These are phyloP conservation scores for Micromesistius poutassou DNA, from an alignment of 2,797 vertebrate genomes.

Conservation along the genomic window DNA sequence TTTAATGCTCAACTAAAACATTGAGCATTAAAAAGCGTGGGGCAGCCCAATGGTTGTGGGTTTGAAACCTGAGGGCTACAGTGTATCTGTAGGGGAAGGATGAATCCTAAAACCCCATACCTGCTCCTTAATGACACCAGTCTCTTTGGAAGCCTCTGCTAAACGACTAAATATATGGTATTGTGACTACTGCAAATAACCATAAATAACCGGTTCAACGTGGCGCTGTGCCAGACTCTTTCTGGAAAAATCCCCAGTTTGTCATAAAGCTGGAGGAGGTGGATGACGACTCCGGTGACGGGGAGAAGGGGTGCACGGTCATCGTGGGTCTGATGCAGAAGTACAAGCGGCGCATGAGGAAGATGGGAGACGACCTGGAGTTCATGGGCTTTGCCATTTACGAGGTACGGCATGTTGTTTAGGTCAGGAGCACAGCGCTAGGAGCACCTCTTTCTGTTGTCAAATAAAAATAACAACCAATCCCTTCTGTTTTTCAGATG, in stretches of 20 bases:
- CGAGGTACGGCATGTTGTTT: slow-evolving; percentile 39
- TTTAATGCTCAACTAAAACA: too few species aligned
- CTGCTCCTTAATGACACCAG: neutral
- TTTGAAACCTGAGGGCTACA: neutral
- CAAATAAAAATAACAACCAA: neutral
- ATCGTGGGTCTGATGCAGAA: slow-evolving; percentile 72
- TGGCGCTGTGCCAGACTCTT: slow-evolving; percentile 42
- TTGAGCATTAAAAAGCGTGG: too few species aligned
- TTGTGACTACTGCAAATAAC: too few species aligned
- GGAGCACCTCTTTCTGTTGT: neutral
- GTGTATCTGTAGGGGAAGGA: neutral
- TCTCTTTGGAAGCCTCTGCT: neutral
- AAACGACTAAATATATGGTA: neutral
- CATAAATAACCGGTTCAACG: too few species aligned
- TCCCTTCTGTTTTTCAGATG: neutral
- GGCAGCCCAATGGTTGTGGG: neutral
- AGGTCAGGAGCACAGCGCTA: too few species aligned
- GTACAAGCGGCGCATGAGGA: slow-evolving; percentile 50
- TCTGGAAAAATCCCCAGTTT: slow-evolving; percentile 72
- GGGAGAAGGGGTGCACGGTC: slow-evolving; percentile 61
- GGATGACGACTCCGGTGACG: slow-evolving; percentile 64
- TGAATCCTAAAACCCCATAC: neutral
- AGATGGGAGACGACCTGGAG: slow-evolving; percentile 59
- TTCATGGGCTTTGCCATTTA: slow-evolving; percentile 68
- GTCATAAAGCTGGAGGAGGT: slow-evolving; percentile 63